Evolutionary conservation across 2,888 invertebrate species (phyloP).

Genomic region (Chymomyza fuscimana): DNA sequence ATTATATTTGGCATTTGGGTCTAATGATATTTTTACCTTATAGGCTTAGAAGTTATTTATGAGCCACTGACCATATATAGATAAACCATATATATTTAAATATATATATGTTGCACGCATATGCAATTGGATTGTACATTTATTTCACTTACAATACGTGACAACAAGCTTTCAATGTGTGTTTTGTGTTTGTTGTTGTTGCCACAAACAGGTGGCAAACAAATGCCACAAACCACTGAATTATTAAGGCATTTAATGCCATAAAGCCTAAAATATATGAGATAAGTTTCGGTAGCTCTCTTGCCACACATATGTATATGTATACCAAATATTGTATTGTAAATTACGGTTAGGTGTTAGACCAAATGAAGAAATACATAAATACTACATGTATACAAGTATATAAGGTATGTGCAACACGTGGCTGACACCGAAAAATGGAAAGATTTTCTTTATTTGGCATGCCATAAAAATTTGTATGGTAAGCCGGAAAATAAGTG

Average conservation of each 20-base stretch:
- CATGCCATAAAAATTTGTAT: not conserved
- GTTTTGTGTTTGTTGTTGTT: not conserved
- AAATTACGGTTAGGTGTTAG: constrained; percentile 37
- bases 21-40: constrained; percentile 2
- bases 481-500: not conserved
- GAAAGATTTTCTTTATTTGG: not conserved
- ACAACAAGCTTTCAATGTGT: constrained; percentile 41
- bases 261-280: constrained; percentile 64
- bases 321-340: constrained; percentile 6
- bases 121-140: constrained; percentile 10
- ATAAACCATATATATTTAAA: constrained; percentile 8
- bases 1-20: not conserved
- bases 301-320: constrained; percentile 6
- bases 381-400: constrained; percentile 47
- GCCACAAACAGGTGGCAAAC: constrained; percentile 46
- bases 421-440: constrained; percentile 35
- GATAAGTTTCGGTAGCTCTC: constrained; percentile 32
- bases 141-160: constrained; percentile 42
- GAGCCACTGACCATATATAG: not conserved
- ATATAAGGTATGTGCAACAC: constrained; percentile 57
- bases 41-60: not conserved
- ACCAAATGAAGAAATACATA: constrained; percentile 45
- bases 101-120: constrained; percentile 15
- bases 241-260: constrained; percentile 59
- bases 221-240: constrained; percentile 37